Base-by-base conservation (phyloP, 2,797 vertebrate species). In the Hypotaenidia okinawae region DNA sequence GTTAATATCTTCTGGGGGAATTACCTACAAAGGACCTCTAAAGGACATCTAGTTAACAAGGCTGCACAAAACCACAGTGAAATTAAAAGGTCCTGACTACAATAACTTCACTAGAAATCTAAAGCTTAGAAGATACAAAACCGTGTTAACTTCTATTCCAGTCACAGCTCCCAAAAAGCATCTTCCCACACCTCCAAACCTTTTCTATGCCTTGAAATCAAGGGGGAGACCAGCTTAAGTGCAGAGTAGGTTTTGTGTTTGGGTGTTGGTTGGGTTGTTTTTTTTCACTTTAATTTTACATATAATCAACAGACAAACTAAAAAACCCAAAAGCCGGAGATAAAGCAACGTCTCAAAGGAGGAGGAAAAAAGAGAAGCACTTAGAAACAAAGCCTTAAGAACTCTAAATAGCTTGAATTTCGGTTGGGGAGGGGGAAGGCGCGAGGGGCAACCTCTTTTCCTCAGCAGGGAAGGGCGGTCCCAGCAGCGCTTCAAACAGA, bases 121-220 rank as follows among this genome's bases (percentile, higher is more conserved):
- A 33, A 45, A 77, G 73, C 52, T 5, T 78, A 61, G 14, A 10
- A 33, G 11, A 59, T 5, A 4, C 2, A 63, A 57, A 63, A 1
- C 10, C 22, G 59, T 1, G 16, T 7, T 41, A n/a, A 16, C 7
- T 58, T 10, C 4, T n/a, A 21, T 37, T 37, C 30, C 58, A 69
- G 37, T 7, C 28, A 47, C 0, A 62, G 24, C 6, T 39, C 43
- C 30, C 25, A 23, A 10, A 47, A 3, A 67, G 24, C 24, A 35
- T 7, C 19, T n/a, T 37, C 93, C 86, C 47, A 96, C 80, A 95
- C 87, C 93, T n/a, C 88, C 81, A 27, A 45, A 76, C 22, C 7
- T 28, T 15, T 84, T 37, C 52, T 8, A 8, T 2, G 13, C 16
- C 22, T 72, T 69, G 14, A 79, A 55, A 68, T 13, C 37, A 54